Conservation (phyloP, 2,113 vertebrate species). For the Camelus bactrianus region DNA sequence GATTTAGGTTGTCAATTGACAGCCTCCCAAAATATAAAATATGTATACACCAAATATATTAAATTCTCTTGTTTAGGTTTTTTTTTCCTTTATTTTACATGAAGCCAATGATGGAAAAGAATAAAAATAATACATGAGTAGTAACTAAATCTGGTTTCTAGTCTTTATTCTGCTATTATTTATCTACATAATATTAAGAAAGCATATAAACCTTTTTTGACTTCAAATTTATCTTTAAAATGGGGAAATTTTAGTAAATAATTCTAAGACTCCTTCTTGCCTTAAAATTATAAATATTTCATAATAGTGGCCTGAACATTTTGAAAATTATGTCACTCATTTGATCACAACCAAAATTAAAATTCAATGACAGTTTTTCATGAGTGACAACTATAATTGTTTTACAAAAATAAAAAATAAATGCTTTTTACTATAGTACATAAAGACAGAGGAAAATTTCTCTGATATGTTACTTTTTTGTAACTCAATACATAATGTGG, state of each 20-base stretch:
- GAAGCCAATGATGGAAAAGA: neutral
- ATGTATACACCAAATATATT: neutral
- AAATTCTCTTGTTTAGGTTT: neutral
- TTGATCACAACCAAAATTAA: neutral
- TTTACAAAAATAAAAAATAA: neutral
- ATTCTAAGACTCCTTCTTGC: neutral
- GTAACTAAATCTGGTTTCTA: neutral
- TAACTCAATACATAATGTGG: neutral
- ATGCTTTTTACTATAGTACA: neutral
- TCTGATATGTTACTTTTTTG: neutral
- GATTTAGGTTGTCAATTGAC: neutral
- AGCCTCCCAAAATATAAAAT: neutral
- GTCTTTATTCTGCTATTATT: neutral
- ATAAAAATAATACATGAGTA: neutral
- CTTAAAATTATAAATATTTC: neutral
- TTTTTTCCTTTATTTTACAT: neutral
- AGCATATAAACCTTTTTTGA: neutral
- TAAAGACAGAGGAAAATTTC: neutral
- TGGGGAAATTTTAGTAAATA: neutral
- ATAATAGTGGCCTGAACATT: neutral
- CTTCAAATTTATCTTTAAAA: neutral
- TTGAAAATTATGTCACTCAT: neutral
- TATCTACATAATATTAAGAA: neutral
- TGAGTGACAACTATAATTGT: neutral
- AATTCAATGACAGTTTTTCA: neutral